Conservation (phyloP, 2,888 invertebrate species). For the Alentia gelatinosa region DNA sequence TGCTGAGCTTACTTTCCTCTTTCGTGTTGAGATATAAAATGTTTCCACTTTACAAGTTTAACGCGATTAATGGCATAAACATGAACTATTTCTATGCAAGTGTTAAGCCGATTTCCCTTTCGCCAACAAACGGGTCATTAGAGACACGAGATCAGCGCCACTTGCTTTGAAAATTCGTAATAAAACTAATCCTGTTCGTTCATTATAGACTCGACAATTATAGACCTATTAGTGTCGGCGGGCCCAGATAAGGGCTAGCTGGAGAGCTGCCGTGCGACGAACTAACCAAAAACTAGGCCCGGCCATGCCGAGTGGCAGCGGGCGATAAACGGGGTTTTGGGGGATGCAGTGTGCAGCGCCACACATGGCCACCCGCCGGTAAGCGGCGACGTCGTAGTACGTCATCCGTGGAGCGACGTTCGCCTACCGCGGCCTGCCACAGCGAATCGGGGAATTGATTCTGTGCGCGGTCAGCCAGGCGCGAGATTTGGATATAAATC, state of each 20-base stretch:
- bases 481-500: slow-evolving; percentile 15
- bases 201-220: background rate
- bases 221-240: background rate
- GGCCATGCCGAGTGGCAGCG: background rate
- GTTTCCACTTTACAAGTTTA: background rate
- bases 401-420: background rate
- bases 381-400: background rate
- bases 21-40: background rate
- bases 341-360: background rate
- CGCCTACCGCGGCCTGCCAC: background rate
- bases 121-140: background rate
- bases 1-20: background rate
- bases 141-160: background rate
- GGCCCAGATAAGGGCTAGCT: background rate
- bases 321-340: background rate
- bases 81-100: too few relatives aligned
- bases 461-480: background rate
- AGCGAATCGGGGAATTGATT: background rate
- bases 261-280: background rate
- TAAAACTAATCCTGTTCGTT: background rate
- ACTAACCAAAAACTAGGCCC: background rate
- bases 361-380: background rate
- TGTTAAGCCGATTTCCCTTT: background rate
- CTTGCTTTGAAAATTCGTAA: background rate
- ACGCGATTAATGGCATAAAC: background rate